These are phyloP conservation scores for Platorchestia sp. DNA, from an alignment of 1,140 invertebrate species.

Conservation along the genomic window DNA sequence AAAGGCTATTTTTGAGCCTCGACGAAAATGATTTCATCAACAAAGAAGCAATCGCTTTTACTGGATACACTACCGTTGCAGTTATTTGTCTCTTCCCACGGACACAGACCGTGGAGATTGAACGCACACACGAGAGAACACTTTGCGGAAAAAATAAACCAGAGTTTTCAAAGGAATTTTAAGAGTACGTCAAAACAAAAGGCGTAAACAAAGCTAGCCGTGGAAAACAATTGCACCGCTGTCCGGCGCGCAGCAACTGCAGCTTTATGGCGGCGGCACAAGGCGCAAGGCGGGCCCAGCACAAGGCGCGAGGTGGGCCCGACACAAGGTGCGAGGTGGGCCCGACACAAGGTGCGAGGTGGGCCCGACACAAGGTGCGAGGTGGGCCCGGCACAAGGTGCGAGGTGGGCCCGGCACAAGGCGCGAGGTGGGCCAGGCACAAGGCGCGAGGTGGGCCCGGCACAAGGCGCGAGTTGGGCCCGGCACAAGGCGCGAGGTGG, in stretches of 20 bases:
- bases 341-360: not conserved
- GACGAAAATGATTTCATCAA: not conserved
- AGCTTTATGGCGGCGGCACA: not conserved
- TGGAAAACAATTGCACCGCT: slow-evolving; percentile 29
- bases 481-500: not conserved
- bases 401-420: not conserved
- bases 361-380: not conserved
- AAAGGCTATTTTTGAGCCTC: not conserved
- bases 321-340: not conserved
- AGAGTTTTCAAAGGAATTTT: slow-evolving; percentile 29
- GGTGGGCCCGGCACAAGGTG: not conserved
- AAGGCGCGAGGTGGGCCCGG: not conserved
- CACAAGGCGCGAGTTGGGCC: not conserved
- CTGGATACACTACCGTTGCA: not conserved
- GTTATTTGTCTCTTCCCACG: slow-evolving; percentile 15
- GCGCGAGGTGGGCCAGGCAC: not conserved
- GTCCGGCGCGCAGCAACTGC: not conserved
- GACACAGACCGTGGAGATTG: not conserved
- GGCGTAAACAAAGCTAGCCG: slow-evolving; percentile 42
- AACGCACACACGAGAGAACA: not conserved
- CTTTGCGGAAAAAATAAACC: not conserved
- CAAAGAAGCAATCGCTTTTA: not conserved
- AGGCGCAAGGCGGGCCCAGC: not conserved
- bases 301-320: not conserved
- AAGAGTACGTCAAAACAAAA: slow-evolving; percentile 47